phyloP scores from a whole-genome alignment of 2,888 invertebrate species.

The Phytoseiulus persimilis region DNA sequence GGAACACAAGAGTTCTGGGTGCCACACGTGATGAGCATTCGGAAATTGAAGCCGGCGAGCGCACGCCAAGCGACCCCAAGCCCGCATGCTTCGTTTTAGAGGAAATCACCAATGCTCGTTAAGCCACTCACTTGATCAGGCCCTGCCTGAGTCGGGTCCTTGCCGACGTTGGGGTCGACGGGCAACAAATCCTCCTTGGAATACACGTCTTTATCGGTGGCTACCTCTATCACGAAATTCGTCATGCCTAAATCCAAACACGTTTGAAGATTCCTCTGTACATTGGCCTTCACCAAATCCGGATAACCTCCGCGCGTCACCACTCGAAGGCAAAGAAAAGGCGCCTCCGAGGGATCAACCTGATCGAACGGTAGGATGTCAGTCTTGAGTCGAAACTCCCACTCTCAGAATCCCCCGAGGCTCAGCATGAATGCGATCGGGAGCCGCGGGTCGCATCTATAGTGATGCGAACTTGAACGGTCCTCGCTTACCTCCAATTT shows the following conservation, averaged over 20 bases:
- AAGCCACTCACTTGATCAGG: neutral
- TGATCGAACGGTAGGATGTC: neutral
- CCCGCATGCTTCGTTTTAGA: too few species aligned
- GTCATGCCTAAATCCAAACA: slow-evolving; percentile 82
- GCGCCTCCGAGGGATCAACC: slow-evolving; percentile 67
- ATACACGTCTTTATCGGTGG: slow-evolving; percentile 66
- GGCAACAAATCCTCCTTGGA: neutral
- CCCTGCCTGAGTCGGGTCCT: neutral
- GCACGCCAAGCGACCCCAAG: too few species aligned
- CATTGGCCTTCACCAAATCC: slow-evolving; percentile 76
- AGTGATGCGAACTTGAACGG: too few species aligned
- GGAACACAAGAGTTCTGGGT: slow-evolving; percentile 59
- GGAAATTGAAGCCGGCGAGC: too few species aligned
- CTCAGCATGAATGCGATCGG: too few species aligned
- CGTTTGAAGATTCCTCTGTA: slow-evolving; percentile 72
- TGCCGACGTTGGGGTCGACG: neutral
- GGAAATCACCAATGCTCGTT: too few species aligned
- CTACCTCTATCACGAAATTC: slow-evolving; percentile 91
- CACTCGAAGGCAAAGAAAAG: slow-evolving; percentile 84
- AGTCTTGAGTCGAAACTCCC: neutral
- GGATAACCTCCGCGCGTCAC: slow-evolving; percentile 91
- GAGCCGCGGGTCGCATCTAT: too few species aligned
- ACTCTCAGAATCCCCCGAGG: too few species aligned
- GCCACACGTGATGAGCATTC: too few species aligned
- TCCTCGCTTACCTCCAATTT: slow-evolving; percentile 59